Evolutionary conservation across 2,888 invertebrate genomes (phyloP).

Genomic region (Pristionchus maxplancki): DNA sequence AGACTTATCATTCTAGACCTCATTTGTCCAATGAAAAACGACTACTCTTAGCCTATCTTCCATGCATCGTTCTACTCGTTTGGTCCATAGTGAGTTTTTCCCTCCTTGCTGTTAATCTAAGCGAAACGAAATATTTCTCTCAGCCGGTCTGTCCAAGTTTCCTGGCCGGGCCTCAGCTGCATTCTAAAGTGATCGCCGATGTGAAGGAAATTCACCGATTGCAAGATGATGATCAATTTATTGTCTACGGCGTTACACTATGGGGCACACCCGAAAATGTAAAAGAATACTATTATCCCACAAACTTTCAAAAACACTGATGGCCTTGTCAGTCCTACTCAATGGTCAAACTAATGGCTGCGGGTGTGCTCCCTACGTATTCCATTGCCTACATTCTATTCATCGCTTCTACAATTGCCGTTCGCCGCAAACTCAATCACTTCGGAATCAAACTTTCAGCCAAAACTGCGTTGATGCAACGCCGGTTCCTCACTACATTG

Average conservation of each 20-base stretch:
- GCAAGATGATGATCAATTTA: neutral
- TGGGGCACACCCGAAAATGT: neutral
- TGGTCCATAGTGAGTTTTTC: neutral
- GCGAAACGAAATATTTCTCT: too few relatives aligned
- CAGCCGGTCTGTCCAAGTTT: neutral
- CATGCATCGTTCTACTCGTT: neutral
- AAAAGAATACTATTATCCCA: too few relatives aligned
- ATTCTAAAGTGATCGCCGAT: neutral
- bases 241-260: neutral
- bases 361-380: neutral
- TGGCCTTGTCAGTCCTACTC: neutral
- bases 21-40: neutral
- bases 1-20: neutral
- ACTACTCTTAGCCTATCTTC: neutral
- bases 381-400: neutral
- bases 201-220: neutral
- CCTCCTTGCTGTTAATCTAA: neutral
- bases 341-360: neutral
- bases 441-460: neutral
- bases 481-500: neutral
- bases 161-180: neutral
- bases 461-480: neutral
- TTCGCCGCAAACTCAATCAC: neutral
- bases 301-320: neutral
- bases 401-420: neutral